Evolutionary conservation across 2,797 vertebrate genomes (phyloP).

Genomic region (Ciconia nigra): DNA sequence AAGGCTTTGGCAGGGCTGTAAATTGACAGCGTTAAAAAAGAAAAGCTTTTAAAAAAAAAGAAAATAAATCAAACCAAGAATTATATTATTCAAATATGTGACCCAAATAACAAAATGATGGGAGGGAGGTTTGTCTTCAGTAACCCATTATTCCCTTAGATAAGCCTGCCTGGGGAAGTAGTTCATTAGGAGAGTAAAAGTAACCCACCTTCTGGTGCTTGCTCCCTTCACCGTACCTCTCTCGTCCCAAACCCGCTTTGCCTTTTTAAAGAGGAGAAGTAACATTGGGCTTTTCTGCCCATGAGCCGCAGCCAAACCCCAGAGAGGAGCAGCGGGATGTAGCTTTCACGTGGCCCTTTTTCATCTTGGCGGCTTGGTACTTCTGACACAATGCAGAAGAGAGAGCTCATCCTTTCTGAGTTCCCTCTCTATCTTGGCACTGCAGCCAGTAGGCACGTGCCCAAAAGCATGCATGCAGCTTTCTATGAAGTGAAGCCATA

Average conservation of each 20-base stretch:
- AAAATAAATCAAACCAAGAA: neutral
- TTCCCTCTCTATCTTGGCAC: neutral
- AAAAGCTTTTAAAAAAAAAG: neutral
- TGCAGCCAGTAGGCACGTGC: neutral
- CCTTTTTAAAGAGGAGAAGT: neutral
- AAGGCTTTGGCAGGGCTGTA: neutral
- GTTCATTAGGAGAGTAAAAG: neutral
- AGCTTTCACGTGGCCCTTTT: neutral
- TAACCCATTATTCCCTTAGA: neutral
- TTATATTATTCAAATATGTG: neutral
- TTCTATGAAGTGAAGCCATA: neutral
- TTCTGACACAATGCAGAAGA: neutral
- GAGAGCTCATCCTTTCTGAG: neutral
- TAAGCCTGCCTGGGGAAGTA: neutral
- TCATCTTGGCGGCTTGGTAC: neutral
- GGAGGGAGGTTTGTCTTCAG: neutral
- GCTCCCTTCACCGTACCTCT: neutral
- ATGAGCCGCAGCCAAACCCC: neutral
- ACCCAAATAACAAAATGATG: neutral
- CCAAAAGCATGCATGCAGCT: neutral
- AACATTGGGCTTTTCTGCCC: neutral
- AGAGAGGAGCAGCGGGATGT: neutral
- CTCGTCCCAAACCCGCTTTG: neutral
- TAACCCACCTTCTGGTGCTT: neutral
- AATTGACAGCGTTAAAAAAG: neutral